Base-by-base conservation (phyloP, 2,113 vertebrate species). In the Zosterops japonicus region DNA sequence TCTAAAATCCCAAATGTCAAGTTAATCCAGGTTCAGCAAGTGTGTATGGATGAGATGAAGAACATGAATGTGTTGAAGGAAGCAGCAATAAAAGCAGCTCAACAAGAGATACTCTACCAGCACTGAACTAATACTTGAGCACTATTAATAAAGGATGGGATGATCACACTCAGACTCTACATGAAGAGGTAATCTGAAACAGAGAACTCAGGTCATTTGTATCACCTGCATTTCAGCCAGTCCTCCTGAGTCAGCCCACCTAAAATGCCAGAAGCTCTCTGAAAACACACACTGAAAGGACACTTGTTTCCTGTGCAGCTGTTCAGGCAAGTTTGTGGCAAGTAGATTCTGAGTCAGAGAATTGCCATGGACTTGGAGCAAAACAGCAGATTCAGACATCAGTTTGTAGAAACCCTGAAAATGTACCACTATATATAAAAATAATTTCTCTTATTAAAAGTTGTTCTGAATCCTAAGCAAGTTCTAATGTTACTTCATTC, bases 1-100 rank as follows among this genome's bases (percentile, higher is more conserved):
- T 89, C 65, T 59, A 60, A 92, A 88, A 90, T 61, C 57, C 39
- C 35, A 92, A 56, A 87, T 56, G 52, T 29, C 69, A 94, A 44
- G 17, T 41, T 69, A 59, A 83, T 7, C 76, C 59, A 67, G 42
- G 76, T 75, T 81, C 72, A 76, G 36, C 42, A 83, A 79, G 39
- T 4, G 5, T 10, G 17, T 27, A 60, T 4, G 11, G 41, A n/a
- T 75, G 22, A 87, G n/a, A 22, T 56, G 53, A 92, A 75, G 67
- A 83, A 70, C 12, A 7, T 4, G 9, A 31, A 75, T 15, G 21
- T 25, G 24, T 15, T 84, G 52, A 93, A 82, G 60, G 61, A 75
- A 81, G 64, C 49, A 87, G 78, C 49, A 64, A 46, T 1, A 93
- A 75, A 33, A 61, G 59, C 39, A 74, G 59, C 69, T 70, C n/a